These are phyloP conservation scores for Ianthella basta DNA, from an alignment of 37 sponge, comb jelly and placozoan genomes.

Conservation along the genomic window DNA sequence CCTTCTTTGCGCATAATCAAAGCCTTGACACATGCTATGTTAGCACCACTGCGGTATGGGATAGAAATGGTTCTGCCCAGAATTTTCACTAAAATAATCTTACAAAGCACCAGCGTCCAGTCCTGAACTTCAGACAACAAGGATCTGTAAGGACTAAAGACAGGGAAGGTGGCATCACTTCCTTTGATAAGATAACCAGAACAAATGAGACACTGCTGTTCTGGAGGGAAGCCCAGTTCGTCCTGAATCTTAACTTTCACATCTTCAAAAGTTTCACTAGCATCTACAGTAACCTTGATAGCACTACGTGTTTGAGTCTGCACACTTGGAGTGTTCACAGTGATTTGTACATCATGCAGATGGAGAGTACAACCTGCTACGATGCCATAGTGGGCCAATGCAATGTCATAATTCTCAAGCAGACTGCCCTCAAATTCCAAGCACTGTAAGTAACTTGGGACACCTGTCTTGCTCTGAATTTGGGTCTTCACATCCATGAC, in stretches of 20 bases:
- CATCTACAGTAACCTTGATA: neutral
- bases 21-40: slow-evolving; percentile 4
- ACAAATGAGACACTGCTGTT: neutral
- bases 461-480: slow-evolving; percentile 7
- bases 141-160: too few species aligned
- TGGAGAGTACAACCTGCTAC: neutral
- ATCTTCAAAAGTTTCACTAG: neutral
- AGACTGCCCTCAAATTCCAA: neutral
- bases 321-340: too few species aligned
- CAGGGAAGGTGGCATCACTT: neutral
- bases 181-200: neutral
- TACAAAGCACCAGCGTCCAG: too few species aligned
- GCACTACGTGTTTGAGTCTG: neutral
- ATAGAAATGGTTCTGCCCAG: too few species aligned
- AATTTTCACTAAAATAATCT: too few species aligned
- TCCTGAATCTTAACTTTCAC: slow-evolving; percentile 64
- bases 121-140: too few species aligned
- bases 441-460: slow-evolving; percentile 5
- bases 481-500: slow-evolving; percentile 15
- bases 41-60: neutral
- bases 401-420: neutral
- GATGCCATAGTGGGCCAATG: slow-evolving; percentile 5
- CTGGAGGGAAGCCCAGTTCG: slow-evolving; percentile 56
- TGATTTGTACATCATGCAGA: neutral
- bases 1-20: slow-evolving; percentile 14